Evolutionary conservation across 2,113 vertebrate genomes (phyloP), one percentile per base, ranked within the genome.

Genomic region (Atherinomorus stipes): DNA sequence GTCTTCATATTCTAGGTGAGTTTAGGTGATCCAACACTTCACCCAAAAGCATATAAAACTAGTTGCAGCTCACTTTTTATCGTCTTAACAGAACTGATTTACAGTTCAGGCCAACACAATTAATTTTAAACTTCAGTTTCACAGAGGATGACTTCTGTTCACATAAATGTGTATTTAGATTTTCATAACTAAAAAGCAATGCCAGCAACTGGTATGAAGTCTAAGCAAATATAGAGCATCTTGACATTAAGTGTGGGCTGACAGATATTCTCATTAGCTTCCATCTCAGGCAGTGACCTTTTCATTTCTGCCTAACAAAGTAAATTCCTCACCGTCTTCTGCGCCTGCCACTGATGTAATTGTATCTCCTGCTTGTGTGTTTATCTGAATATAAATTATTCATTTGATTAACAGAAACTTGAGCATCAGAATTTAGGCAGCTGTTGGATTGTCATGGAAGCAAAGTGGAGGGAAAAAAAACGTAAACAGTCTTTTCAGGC

Each of bases 241-340:
- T 44, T 80, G 64, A 76, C 77, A 70, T 77, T 54, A 80, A 68
- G 74, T 40, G 42, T 34, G 19, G 60, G 26, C 82, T 72, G 73
- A 56, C 64, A 28, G 77, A 79, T 72, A 68, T 62, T 71, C 86
- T 79, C 75, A 82, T 90, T 89, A 89, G 75, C 72, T 62, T 59
- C 71, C 64, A 34, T 78, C 59, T 64, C 42, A 58, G 40, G 25
- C 62, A 51, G 62, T 85, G 87, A 89, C 88, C 88, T 88, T 89
- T 89, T 83, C 65, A 70, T 78, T 78, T 78, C 69, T 61, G 66
- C 70, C 34, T 63, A 83, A 75, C 21, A 11, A 80, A 83, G 63
- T 44, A 37, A 71, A 78, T 69, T 78, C 63, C 51, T 57, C 38
- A 7, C 49, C 58, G 50, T 70, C 47, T 59, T 69, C 21, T 80